Percentiles rank a stretch among this genome's conserved stretches.
phyloP scores from a whole-genome alignment of 2,797 vertebrate species.

The Sebastes diploproa region DNA sequence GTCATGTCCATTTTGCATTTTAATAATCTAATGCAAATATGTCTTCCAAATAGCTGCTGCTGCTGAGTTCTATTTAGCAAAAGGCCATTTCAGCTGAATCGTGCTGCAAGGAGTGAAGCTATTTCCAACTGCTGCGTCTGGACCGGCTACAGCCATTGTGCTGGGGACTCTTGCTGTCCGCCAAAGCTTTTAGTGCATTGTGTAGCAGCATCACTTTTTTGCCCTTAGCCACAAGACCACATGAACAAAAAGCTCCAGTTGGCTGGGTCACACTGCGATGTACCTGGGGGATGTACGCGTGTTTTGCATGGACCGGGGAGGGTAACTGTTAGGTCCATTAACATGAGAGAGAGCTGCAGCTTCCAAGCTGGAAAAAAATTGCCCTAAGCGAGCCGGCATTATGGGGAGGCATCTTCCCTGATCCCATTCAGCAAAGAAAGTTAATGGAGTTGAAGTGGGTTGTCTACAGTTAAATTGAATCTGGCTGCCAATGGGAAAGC shows the following conservation, averaged over 20 bases:
- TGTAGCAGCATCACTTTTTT: conserved; percentile 62
- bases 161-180: conserved; percentile 29
- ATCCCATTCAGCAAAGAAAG: conserved; percentile 70
- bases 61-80: conserved; percentile 17
- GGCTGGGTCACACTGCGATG: conserved; percentile 62
- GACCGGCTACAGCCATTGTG: conserved; percentile 65
- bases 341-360: conserved; percentile 63
- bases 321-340: conserved; percentile 76
- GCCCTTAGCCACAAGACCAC: conserved; percentile 59
- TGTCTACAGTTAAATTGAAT: conserved; percentile 69
- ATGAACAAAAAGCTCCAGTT: conserved; percentile 71
- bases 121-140: conserved; percentile 58
- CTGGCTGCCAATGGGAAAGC: conserved; percentile 59
- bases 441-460: conserved; percentile 80
- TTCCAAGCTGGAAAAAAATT: conserved; percentile 60
- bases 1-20: neutral
- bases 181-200: conserved; percentile 76
- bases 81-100: conserved; percentile 34
- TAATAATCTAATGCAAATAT: conserved; percentile 13
- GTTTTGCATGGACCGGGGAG: conserved; percentile 68
- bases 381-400: conserved; percentile 66
- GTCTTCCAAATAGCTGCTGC: conserved; percentile 1
- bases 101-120: conserved; percentile 48
- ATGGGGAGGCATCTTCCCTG: conserved; percentile 62
- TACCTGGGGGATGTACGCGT: conserved; percentile 68